Conservation (phyloP, 2,797 vertebrate genomes). For the Pangasius krempfi region DNA sequence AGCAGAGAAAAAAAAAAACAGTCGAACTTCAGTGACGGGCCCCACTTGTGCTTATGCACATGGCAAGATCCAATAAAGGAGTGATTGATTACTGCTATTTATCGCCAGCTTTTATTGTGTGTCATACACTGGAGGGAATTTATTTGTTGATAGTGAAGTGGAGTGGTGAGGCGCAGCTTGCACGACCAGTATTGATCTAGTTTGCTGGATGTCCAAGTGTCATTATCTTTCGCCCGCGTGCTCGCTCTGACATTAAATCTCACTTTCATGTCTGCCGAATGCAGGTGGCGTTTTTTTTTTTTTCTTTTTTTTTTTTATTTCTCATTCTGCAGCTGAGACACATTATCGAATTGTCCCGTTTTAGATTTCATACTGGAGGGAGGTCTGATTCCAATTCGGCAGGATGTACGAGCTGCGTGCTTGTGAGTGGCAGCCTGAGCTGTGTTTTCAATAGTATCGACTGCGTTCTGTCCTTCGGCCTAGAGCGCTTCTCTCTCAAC, state of each 20-base stretch:
- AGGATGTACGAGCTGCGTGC: constrained; percentile 73
- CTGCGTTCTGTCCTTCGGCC: constrained; percentile 64
- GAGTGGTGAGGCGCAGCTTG: constrained; percentile 58
- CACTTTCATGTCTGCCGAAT: constrained; percentile 61
- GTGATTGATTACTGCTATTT: constrained; percentile 62
- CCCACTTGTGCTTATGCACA: constrained; percentile 46
- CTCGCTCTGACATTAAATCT: constrained; percentile 69
- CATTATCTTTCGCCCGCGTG: constrained; percentile 62
- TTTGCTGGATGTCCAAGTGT: constrained; percentile 70
- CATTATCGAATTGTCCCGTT: constrained; percentile 67
- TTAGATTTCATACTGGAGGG: constrained; percentile 60
- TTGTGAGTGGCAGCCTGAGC: constrained; percentile 61
- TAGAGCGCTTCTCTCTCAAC: constrained; percentile 61
- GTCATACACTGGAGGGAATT: constrained; percentile 56
- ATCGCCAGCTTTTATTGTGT: constrained; percentile 56
- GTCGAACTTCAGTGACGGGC: constrained; percentile 44
- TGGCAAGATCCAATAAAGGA: constrained; percentile 56
- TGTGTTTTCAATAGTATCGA: constrained; percentile 79
- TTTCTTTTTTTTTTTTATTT: constrained; percentile 34
- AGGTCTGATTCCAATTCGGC: constrained; percentile 74
- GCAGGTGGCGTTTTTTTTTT: constrained; percentile 44
- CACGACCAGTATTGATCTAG: constrained; percentile 73
- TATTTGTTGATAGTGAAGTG: constrained; percentile 65
- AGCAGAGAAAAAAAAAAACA: constrained; percentile 1
- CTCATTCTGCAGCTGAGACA: constrained; percentile 59